Evolutionary conservation across 2,113 vertebrate genomes (phyloP), one percentile per base, ranked within the genome.

Genomic region (Corvus hawaiiensis): DNA sequence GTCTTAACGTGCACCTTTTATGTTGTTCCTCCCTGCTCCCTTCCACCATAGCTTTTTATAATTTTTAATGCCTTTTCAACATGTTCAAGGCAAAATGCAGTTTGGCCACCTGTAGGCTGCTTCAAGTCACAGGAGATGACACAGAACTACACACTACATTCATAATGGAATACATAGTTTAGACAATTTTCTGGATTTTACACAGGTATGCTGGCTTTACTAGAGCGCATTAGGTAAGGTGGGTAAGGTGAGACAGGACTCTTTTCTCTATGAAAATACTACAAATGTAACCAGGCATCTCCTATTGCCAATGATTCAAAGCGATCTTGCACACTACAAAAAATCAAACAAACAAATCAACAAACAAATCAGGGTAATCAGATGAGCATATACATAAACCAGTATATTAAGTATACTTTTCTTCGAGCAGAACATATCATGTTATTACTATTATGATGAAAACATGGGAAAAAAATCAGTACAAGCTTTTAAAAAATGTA

Each of bases 11-110:
- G 3, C 2, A 74, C 8, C 13, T 87, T 78, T 72, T 78, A 28
- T 24, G 16, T 17, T 6, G 0, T 17, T 35, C 17, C 20, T 33
- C 13, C 3, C 17, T 41, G 4, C 7, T 8, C 3, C 4, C 8
- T 66, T 85, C 6, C 26, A 82, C 8, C 17, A 28, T 13, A 62
- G 27, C 13, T 87, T 55, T 86, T 67, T 7, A 35, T 13, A 23
- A 32, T 22, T 84, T 73, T 87, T 87, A n/a, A 74, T 66, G 44
- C 3, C 22, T 69, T 90, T 73, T 77, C 22, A 80, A 64, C 7
- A 59, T 0, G 0, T 52, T 88, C 23, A 80, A 48, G 37, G 28
- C 20, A 85, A 85, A 76, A 76, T 64, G 61, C n/a, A 61, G 18
- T 61, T 80, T 66, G 46, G 27, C 37, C 18, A 79, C 6, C 48